A percentile compares a stretch with the other conserved stretches of the same genome.
These are phyloP conservation scores for Hypselothyrea guttata DNA, from an alignment of 2,888 invertebrate species.

Conservation along the genomic window DNA sequence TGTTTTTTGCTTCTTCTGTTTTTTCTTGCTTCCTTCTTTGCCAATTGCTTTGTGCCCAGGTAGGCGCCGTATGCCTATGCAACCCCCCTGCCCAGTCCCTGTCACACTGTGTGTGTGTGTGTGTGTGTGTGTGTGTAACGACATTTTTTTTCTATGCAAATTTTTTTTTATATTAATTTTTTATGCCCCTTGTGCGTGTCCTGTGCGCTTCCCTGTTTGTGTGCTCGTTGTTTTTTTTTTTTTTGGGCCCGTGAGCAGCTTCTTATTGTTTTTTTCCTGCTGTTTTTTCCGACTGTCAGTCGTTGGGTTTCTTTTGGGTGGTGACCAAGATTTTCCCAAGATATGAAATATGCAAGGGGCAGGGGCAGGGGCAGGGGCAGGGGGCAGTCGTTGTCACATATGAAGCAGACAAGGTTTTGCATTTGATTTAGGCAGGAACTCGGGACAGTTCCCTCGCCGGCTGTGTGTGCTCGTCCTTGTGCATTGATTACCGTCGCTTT, in stretches of 20 bases:
- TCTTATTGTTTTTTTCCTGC: conserved; percentile 54
- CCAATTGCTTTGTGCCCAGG: conserved; percentile 51
- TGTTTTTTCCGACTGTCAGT: conserved; percentile 48
- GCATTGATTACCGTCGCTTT: conserved; percentile 76
- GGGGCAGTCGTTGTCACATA: conserved; percentile 65
- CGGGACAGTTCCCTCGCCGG: conserved; percentile 50
- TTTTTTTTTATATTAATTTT: conserved; percentile 79
- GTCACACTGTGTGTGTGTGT: background rate
- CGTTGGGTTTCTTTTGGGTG: conserved; percentile 55
- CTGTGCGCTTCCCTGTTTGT: conserved; percentile 35
- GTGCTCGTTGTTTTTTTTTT: conserved; percentile 37
- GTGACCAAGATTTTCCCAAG: conserved; percentile 82
- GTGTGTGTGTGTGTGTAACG: conserved; percentile 73
- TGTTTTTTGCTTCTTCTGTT: too few relatives aligned
- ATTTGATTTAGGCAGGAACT: conserved; percentile 54
- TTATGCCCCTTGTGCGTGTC: conserved; percentile 66
- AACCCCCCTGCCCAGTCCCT: conserved; percentile 4
- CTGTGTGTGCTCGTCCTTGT: conserved; percentile 60
- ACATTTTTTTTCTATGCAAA: conserved; percentile 82
- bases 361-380: conserved; percentile 19
- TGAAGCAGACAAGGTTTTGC: conserved; percentile 68
- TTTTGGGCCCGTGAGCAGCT: conserved; percentile 49
- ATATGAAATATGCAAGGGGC: conserved; percentile 58
- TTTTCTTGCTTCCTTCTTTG: conserved; percentile 21
- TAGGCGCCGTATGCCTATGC: conserved; percentile 37